A percentile compares a stretch with the other conserved stretches of the same genome.
Conservation (phyloP, 2,113 vertebrate genomes). For the Pseudorhombus dupliciocellatus region DNA sequence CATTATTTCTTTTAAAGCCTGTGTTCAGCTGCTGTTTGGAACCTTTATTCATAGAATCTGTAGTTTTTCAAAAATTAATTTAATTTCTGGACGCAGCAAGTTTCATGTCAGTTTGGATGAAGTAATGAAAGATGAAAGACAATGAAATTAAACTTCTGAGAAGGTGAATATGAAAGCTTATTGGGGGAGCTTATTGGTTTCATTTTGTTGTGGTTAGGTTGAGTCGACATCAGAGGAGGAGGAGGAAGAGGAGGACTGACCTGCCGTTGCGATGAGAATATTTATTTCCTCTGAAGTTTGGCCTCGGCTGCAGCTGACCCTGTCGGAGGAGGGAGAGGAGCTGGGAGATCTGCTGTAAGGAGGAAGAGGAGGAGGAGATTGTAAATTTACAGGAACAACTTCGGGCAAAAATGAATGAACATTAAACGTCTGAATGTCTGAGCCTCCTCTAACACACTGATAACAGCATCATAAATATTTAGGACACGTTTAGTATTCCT, state of each 20-base stretch:
- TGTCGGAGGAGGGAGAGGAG: conserved; percentile 91
- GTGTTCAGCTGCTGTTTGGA: neutral
- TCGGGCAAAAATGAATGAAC: too few species aligned
- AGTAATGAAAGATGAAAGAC: neutral
- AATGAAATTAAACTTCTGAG: neutral
- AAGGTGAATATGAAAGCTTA: neutral
- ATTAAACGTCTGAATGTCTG: too few species aligned
- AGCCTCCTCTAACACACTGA: too few species aligned
- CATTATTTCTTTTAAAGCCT: too few species aligned
- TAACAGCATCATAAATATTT: too few species aligned
- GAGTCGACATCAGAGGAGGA: neutral
- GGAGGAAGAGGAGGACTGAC: conserved; percentile 40
- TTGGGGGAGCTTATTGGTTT: neutral
- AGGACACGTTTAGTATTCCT: too few species aligned
- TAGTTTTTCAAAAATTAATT: too few species aligned
- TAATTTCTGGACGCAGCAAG: neutral
- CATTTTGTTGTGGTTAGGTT: conserved; percentile 15
- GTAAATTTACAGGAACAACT: too few species aligned
- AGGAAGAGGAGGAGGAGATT: conserved; percentile 7
- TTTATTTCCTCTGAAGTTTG: conserved; percentile 76
- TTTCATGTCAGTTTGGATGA: neutral
- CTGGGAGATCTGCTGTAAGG: conserved; percentile 95
- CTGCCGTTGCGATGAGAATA: conserved; percentile 69
- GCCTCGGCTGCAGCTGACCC: conserved; percentile 72
- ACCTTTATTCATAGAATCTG: neutral